Evolutionary conservation across 2,888 invertebrate genomes (phyloP).

Genomic region (Diadegma fenestrale): DNA sequence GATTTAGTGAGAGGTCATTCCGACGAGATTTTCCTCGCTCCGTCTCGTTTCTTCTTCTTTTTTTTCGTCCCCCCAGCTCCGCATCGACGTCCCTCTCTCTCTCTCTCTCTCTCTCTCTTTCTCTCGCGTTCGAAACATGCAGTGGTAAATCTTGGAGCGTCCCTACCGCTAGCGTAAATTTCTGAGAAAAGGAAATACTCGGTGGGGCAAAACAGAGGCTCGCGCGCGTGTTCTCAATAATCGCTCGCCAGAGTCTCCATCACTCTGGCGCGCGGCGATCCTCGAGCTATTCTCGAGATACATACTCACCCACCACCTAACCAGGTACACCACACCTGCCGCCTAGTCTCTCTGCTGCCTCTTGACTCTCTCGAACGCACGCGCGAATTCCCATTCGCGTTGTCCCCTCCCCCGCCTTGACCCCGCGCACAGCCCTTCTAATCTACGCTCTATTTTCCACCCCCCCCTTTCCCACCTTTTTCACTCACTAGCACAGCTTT

Average conservation of each 20-base stretch:
- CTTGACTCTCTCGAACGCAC: slow-evolving; percentile 34
- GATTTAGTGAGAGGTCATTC: slow-evolving; percentile 7
- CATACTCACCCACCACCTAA: neutral
- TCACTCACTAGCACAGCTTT: slow-evolving; percentile 64
- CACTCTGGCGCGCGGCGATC: slow-evolving; percentile 45
- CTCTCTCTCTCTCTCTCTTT: neutral
- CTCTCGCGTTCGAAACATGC: slow-evolving; percentile 2
- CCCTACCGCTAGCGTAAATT: slow-evolving; percentile 24
- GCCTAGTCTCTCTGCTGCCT: slow-evolving; percentile 35
- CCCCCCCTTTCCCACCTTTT: slow-evolving; percentile 48
- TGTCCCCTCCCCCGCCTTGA: slow-evolving; percentile 23
- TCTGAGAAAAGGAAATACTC: slow-evolving; percentile 31
- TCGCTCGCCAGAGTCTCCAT: slow-evolving; percentile 44
- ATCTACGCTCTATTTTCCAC: slow-evolving; percentile 48
- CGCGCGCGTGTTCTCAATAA: slow-evolving; percentile 42
- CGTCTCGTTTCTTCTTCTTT: neutral
- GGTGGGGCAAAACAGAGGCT: slow-evolving; percentile 23
- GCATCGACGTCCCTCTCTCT: neutral
- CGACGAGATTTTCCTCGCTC: slow-evolving; percentile 5
- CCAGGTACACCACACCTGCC: slow-evolving; percentile 47
- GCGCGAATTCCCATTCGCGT: slow-evolving; percentile 55
- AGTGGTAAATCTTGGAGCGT: slow-evolving; percentile 24
- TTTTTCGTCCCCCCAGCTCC: neutral
- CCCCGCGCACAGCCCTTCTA: slow-evolving; percentile 43
- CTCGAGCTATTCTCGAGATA: slow-evolving; percentile 24